Evolutionary conservation across 2,888 invertebrate species (phyloP).

Genomic region (Drosophila sordidula): DNA sequence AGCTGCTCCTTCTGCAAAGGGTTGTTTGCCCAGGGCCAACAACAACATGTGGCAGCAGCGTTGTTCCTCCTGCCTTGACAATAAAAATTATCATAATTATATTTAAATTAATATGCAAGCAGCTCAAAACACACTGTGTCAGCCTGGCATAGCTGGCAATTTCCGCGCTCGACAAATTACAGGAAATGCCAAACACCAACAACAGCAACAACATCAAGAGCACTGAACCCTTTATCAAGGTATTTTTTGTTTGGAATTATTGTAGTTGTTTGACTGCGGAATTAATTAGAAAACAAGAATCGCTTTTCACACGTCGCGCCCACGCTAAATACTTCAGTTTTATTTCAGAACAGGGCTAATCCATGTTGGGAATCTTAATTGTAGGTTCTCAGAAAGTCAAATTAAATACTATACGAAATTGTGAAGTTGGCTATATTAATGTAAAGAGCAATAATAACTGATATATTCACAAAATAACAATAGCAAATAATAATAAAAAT

Average conservation of each 20-base stretch:
- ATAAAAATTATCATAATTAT: slow-evolving; percentile 79
- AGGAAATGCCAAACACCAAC: slow-evolving; percentile 66
- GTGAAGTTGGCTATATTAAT: too few relatives aligned
- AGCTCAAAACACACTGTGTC: slow-evolving; percentile 14
- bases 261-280: slow-evolving; percentile 30
- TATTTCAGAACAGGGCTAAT: slow-evolving; percentile 2
- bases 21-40: slow-evolving; percentile 62
- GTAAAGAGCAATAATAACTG: not conserved
- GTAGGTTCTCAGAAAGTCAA: not conserved
- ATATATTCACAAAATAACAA: not conserved
- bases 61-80: slow-evolving; percentile 61
- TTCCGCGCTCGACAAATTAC: slow-evolving; percentile 74
- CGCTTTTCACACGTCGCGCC: slow-evolving; percentile 43
- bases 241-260: slow-evolving; percentile 5
- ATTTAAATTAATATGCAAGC: slow-evolving; percentile 78
- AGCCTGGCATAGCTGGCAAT: slow-evolving; percentile 48
- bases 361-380: not conserved
- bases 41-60: slow-evolving; percentile 64
- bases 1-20: slow-evolving; percentile 19
- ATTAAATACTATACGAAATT: not conserved
- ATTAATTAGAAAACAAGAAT: slow-evolving; percentile 43
- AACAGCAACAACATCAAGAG: slow-evolving; percentile 22
- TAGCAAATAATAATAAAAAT: too few relatives aligned
- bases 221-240: slow-evolving; percentile 27
- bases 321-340: slow-evolving; percentile 23